phyloP scores from a whole-genome alignment of 2,797 vertebrate species.

The Notoglanidium macrostoma region DNA sequence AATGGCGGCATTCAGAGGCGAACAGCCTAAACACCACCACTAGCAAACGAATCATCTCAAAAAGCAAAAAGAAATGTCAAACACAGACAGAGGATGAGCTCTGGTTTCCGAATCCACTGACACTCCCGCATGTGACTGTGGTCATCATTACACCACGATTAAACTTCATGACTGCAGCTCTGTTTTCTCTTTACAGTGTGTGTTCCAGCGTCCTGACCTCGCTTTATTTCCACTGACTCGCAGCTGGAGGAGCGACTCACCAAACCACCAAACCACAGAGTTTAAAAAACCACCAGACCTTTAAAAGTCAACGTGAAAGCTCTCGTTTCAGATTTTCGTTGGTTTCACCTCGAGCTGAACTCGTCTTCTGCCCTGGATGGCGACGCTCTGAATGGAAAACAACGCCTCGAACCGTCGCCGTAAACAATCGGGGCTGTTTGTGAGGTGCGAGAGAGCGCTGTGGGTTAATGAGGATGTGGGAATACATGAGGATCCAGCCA shows the following conservation, averaged over 20 bases:
- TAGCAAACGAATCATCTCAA: not conserved
- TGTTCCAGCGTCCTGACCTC: not conserved
- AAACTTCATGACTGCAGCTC: not conserved
- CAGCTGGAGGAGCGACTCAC: not conserved
- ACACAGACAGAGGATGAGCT: not conserved
- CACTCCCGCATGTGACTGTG: not conserved
- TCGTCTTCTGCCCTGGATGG: not conserved
- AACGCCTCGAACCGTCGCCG: not conserved
- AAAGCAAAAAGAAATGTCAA: not conserved
- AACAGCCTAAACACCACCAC: not conserved
- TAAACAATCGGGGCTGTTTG: not conserved
- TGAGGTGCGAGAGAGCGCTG: not conserved
- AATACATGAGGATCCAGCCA: not conserved
- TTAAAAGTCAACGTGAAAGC: not conserved
- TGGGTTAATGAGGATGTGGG: not conserved
- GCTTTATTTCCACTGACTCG: constrained; percentile 11
- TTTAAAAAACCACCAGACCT: not conserved
- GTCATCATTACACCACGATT: not conserved
- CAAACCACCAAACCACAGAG: not conserved
- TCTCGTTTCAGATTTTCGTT: not conserved
- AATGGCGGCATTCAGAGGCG: not conserved
- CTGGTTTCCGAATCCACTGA: not conserved
- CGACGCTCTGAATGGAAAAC: not conserved
- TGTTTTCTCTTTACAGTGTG: not conserved
- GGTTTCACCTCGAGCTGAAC: constrained; percentile 31